Base-by-base conservation (phyloP, 2,797 vertebrate genomes). In the Gymnothorax javanicus region DNA sequence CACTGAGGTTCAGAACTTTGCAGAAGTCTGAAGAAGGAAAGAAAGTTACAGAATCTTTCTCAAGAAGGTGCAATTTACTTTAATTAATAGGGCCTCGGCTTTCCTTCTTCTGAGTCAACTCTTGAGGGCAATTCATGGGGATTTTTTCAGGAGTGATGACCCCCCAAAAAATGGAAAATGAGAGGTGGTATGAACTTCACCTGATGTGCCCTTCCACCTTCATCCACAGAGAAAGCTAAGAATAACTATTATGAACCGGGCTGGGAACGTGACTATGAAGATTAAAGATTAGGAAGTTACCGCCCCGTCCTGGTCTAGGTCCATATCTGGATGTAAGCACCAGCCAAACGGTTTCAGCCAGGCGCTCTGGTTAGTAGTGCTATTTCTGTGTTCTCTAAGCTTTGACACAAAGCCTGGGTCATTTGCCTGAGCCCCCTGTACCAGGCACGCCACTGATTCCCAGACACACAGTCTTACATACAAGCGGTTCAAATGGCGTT, bases 211-310 rank as follows among this genome's bases (percentile, higher is more conserved):
- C 33, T 50, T 50, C 73, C 33, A 25, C 71, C 69, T 15, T 15
- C 7, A 6, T 13, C 33, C 75, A 15, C 75, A 0, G 13, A 8
- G 8, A 56, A 7, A 7, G 77, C 50, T 81, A 81, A 81, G 52
- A 56, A 81, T 56, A 81, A 50, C 52, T 4, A 52, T 43, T 17
- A 20, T 20, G 11, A 3, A 20, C 52, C 15, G 15, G 77, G 17
- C 52, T 20, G 50, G 27, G 77, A 81, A 81, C 56, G 50, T 11
- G 50, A 33, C 17, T 23, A 20, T 79, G 50, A 17, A 54, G 77
- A 56, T 56, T 81, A 81, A 52, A 81, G 77, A 81, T 81, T 81
- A 81, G 77, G 50, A 81, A 81, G 77, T 81, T 81, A 54, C 77
- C 77, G n/a, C 9, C 50, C 52, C 52, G 56, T 81, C 20, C 73